Evolutionary conservation across 1,140 invertebrate species (phyloP), one percentile per base, ranked within the genome.

Genomic region (Episyrphus balteatus): DNA sequence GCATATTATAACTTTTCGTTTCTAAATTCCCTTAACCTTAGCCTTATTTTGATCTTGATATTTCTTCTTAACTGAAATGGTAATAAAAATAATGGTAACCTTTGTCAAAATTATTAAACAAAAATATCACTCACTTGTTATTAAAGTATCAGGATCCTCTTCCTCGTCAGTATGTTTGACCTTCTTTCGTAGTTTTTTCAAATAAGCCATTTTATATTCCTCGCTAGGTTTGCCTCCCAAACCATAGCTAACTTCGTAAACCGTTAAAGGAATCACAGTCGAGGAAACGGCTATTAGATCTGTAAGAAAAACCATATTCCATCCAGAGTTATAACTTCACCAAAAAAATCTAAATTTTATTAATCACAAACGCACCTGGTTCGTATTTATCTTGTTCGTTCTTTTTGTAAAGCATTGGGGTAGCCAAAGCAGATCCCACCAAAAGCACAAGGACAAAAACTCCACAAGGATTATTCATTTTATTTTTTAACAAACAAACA

Each of bases 211-310:
- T 43, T 65, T 65, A 46, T 68, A 68, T 30, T 55, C 65, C 42
- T 68, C 64, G 33, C 57, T 65, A 3, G 61, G 60, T 18, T 67
- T 63, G 12, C 60, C 62, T 9, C 59, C 62, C 17, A 57, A 44
- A 1, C 62, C 62, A 37, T 65, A 70, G 51, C 68, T 69, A 1
- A 78, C 73, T 59, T 77, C 76, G 51, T 79, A 77, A 17, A 75
- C 72, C 0, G 76, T 73, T 12, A 81, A 50, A 13, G 78, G 78
- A 46, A 80, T 80, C 2, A 81, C 78, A 0, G 78, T 81, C 1
- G 78, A 81, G 0, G 78, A 81, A 3, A 80, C 75, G 3, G 78
- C 69, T 39, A 80, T 69, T 51, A 81, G 69, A 54, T 79, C 78
- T 80, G 53, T 15, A 61, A 56, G 12, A 38, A 36, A 47, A 46